Base-by-base conservation (phyloP, 2,113 vertebrate species). In the Rhagologus leucostigma region DNA sequence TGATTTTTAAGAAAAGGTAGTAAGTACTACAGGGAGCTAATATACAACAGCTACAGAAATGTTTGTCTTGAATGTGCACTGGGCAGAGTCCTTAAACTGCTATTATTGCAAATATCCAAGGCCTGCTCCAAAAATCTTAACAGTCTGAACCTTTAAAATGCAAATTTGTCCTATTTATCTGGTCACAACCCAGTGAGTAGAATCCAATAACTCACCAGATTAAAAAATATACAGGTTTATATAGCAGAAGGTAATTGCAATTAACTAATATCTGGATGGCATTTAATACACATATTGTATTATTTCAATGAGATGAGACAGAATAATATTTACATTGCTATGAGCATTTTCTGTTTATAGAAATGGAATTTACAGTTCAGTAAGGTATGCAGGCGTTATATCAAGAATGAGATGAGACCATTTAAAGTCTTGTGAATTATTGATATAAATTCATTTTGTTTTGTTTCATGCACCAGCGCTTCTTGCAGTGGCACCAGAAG, bases 311-410 rank as follows among this genome's bases (percentile, higher is more conserved):
- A 95, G 90, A 96, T 83, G 93, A 94, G 89, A 90, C 90, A 94
- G 93, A 92, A 90, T 96, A 96, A 88, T 97, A 97, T 97, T 97
- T 97, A 97, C 97, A 97, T 94, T 93, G 89, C 92, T 87, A 62
- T 82, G 68, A 91, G 88, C 63, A 91, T 91, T 74, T 92, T 93
- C 85, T 73, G 83, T 84, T 95, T 89, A 77, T 85, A 87, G 92
- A 94, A 93, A 92, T 93, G 60, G 95, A 97, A 96, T 96, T 95
- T 93, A 97, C 97, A 96, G 94, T 74, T 95, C 94, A 96, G 89
- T 95, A 96, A 96, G 93, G 91, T 95, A 94, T 87, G 87, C 88
- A 94, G 84, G 87, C n/a, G 0, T 87, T 93, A 73, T 78, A 95
- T 78, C 92, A 89, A 89, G 93, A 96, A 95, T 70, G 79, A 96